A percentile compares a stretch with the other conserved stretches of the same genome.
phyloP scores from a whole-genome alignment of 2,113 vertebrate genomes.

The Tetrax tetrax region DNA sequence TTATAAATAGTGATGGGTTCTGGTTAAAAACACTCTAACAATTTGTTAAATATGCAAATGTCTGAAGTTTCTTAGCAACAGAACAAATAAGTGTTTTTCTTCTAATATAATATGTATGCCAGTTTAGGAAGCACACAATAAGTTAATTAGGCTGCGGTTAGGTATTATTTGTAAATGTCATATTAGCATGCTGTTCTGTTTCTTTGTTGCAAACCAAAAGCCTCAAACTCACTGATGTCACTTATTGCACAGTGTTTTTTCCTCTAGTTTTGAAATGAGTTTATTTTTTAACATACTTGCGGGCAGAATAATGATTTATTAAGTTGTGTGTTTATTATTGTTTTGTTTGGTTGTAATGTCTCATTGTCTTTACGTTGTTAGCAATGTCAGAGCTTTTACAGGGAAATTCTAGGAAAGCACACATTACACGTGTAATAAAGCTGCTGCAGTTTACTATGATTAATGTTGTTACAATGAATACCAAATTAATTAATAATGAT shows the following conservation, averaged over 20 bases:
- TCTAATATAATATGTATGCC: constrained; percentile 74
- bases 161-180: constrained; percentile 82
- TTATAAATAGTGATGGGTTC: constrained; percentile 74
- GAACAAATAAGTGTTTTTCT: constrained; percentile 77
- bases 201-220: constrained; percentile 62
- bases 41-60: constrained; percentile 80
- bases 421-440: constrained; percentile 53
- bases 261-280: constrained; percentile 46
- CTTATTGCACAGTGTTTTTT: constrained; percentile 24
- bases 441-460: constrained; percentile 48
- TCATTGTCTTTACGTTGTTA: constrained; percentile 54
- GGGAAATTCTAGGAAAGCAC: constrained; percentile 40
- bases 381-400: constrained; percentile 36
- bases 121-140: constrained; percentile 78
- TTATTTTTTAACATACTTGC: constrained; percentile 63
- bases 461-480: constrained; percentile 57
- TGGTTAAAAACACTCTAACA: constrained; percentile 72
- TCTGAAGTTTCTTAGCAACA: constrained; percentile 78
- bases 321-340: constrained; percentile 50
- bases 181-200: constrained; percentile 77
- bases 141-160: constrained; percentile 81
- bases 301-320: constrained; percentile 69
- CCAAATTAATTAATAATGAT: constrained; percentile 66
- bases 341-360: constrained; percentile 20
- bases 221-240: constrained; percentile 61